Percentiles rank a stretch among this genome's conserved stretches.
Evolutionary conservation across 2,113 vertebrate genomes (phyloP).

Genomic region (Columba janthina): DNA sequence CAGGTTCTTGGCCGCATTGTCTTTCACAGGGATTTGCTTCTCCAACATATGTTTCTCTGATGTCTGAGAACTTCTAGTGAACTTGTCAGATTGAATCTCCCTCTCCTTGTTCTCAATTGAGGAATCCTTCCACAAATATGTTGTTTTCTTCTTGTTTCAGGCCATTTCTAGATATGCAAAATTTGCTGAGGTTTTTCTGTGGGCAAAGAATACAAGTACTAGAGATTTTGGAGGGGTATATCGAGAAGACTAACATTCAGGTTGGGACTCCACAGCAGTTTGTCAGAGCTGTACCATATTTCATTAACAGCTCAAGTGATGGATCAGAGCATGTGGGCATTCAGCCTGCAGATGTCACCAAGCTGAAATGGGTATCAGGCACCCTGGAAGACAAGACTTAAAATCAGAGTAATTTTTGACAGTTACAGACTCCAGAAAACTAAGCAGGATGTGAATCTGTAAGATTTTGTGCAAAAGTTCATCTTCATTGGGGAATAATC

Average conservation of each 20-base stretch:
- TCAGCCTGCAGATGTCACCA: slow-evolving; percentile 32
- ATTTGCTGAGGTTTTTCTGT: not conserved
- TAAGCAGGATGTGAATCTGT: not conserved
- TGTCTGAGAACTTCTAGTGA: not conserved
- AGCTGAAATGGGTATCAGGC: not conserved
- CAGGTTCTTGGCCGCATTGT: not conserved
- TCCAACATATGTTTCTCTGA: not conserved
- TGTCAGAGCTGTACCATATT: not conserved
- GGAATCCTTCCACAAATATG: not conserved
- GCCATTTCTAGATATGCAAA: not conserved
- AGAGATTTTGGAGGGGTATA: not conserved
- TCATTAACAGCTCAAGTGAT: not conserved
- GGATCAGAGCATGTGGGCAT: not conserved
- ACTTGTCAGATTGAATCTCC: not conserved
- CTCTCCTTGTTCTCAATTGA: not conserved
- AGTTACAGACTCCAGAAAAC: not conserved
- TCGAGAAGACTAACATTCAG: not conserved
- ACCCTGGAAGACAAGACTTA: not conserved
- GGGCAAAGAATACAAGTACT: not conserved
- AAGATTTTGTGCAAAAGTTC: not conserved
- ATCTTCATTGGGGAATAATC: not conserved
- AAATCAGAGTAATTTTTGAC: not conserved
- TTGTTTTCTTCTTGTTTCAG: not conserved
- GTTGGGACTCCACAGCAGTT: not conserved
- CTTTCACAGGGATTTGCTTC: not conserved